These are phyloP conservation scores for Pocota personata DNA, from an alignment of 2,888 invertebrate genomes.

Conservation along the genomic window DNA sequence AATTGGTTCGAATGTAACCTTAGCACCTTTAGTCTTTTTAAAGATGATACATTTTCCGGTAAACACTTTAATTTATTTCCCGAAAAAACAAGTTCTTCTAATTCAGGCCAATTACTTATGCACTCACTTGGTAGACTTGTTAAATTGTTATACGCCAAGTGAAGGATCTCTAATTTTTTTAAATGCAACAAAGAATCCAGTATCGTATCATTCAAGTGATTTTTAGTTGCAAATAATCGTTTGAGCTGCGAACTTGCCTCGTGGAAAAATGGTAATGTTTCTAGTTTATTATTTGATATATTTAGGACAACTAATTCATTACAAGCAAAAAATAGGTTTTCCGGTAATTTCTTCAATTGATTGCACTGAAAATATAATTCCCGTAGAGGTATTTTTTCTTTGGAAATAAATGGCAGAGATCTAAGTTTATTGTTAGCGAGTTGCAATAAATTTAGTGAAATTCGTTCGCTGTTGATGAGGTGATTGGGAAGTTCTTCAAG, in stretches of 20 bases:
- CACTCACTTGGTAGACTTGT: slow-evolving; percentile 89
- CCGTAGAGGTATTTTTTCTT: slow-evolving; percentile 86
- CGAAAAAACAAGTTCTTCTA: slow-evolving; percentile 92
- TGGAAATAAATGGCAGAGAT: slow-evolving; percentile 88
- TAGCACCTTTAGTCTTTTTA: slow-evolving; percentile 89
- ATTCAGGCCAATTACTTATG: slow-evolving; percentile 89
- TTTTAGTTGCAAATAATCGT: slow-evolving; percentile 89
- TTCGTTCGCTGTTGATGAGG: slow-evolving; percentile 89
- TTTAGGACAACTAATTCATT: slow-evolving; percentile 88
- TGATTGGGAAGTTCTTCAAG: slow-evolving; percentile 89
- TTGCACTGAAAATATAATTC: slow-evolving; percentile 91
- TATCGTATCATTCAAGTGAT: slow-evolving; percentile 88
- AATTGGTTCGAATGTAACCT: slow-evolving; percentile 92
- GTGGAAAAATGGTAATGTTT: slow-evolving; percentile 87
- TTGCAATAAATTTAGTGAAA: slow-evolving; percentile 88
- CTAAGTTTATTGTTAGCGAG: slow-evolving; percentile 91
- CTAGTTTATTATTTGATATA: slow-evolving; percentile 90
- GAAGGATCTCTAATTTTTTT: slow-evolving; percentile 87
- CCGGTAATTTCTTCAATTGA: slow-evolving; percentile 88
- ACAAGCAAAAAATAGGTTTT: slow-evolving; percentile 89
- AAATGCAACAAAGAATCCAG: slow-evolving; percentile 87
- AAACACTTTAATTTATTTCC: slow-evolving; percentile 91
- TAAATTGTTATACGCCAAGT: slow-evolving; percentile 91
- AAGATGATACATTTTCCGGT: slow-evolving; percentile 89
- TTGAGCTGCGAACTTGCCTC: slow-evolving; percentile 86